Evolutionary conservation across 2,113 vertebrate genomes (phyloP), one percentile per base, ranked within the genome.

Genomic region (Clarias batrachus): DNA sequence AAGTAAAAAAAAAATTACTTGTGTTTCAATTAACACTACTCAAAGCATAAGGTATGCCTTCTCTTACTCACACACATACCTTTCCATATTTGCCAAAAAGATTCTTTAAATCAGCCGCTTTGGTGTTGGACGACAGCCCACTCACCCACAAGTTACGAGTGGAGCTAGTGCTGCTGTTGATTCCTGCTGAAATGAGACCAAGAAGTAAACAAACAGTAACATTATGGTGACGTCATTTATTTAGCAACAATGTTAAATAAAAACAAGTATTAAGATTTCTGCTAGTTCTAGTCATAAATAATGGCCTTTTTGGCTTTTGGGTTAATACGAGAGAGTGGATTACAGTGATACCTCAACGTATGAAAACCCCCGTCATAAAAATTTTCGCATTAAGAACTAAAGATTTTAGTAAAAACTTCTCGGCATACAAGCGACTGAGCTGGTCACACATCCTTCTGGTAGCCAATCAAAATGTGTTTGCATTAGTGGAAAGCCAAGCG

Each of bases 51-150:
- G 3, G 2, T 13, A 17, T 41, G 12, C 9, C 9, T 48, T 9
- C 78, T 5, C 59, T 41, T 81, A 21, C 12, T 21, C 48, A 81
- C n/a, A 57, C 3, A 78, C 92, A 90, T 94, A 99, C 98, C 97
- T 99, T 99, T 88, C 98, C 98, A 33, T 98, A 98, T 96, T 99
- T 99, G 91, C 98, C 98, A 93, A 99, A 99, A 70, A 99, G 96
- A 92, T 99, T 99, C 94, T 99, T 99, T 83, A 99, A 94, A 93
- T 98, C 98, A 83, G 98, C 97, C 91, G 98, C 98, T 95, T 99
- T 99, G 91, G 98, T 99, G 92, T 97, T 98, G 86, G 98, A 98
- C 81, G 98, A 99, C 89, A 99, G 93, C 90, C 98, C 98, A 63
- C 98, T 99, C 92, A 99, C 97, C 98, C 98, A 99, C 62, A 99